Evolutionary conservation across 2,888 invertebrate species (phyloP), one percentile per base, ranked within the genome.

Genomic region (Petrophora chlorosata): DNA sequence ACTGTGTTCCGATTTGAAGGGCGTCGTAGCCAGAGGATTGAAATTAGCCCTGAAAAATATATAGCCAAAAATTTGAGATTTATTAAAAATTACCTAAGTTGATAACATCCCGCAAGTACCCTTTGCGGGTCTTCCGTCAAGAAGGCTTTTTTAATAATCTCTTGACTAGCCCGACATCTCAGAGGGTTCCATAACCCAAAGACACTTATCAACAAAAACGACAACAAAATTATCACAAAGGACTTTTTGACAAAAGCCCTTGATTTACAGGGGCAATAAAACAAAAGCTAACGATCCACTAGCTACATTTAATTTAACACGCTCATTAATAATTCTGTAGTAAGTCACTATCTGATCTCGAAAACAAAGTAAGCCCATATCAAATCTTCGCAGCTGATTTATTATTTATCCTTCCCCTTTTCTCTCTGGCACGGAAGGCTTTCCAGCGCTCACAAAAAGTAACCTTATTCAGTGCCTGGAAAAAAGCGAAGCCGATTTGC

Each of bases 331-430:
- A 40, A 40, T 44, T 49, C 40, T 17, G 3, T 29, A 48, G 12
- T 35, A 23, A 35, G 28, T 30, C 19, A 35, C 29, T 38, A 53
- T 61, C 59, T 42, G 49, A 44, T 59, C 56, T 47, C 17, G 16
- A 17, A 60, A 66, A 72, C 73, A 76, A 76, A 69, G 67, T 63
- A 47, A 70, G 65, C 64, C 67, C 57, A 65, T 74, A 79, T 73
- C 70, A 78, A 79, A 80, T 74, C 69, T 67, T 69, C 65, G 52
- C 56, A 49, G 60, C 67, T 68, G 57, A 54, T 76, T 52, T 73
- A 77, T 75, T 76, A 80, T 80, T 79, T 72, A 80, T 63, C 54
- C 56, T 43, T n/a, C 34, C 33, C 45, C 42, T 40, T 50, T 51
- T 41, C 50, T 36, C 29, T 23, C 23, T 29, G 10, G 23, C 8